phyloP scores from a whole-genome alignment of 2,113 vertebrate genomes.

The Axis porcinus region DNA sequence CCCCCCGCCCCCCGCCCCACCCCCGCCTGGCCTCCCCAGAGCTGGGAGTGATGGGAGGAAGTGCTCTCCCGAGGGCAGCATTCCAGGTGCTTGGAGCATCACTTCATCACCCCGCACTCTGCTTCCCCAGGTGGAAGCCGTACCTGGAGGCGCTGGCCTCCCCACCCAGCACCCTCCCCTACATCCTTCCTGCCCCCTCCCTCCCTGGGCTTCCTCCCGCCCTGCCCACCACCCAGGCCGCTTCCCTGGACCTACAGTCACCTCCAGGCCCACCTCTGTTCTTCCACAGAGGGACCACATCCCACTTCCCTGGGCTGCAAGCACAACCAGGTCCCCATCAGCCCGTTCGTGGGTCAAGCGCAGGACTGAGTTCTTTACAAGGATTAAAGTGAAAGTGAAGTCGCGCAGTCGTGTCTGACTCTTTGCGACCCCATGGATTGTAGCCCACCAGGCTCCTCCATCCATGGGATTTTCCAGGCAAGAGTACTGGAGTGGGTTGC shows the following conservation, averaged over 20 bases:
- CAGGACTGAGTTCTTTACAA: background rate
- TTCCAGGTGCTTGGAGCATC: background rate
- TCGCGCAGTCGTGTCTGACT: fast-evolving
- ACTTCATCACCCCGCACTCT: fast-evolving
- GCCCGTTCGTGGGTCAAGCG: fast-evolving
- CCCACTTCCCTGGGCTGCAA: fast-evolving
- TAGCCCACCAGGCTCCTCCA: background rate
- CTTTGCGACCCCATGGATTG: background rate
- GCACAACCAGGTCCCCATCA: background rate
- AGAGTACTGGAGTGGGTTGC: background rate
- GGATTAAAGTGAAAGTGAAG: background rate
- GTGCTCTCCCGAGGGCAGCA: background rate
- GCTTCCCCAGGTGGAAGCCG: background rate
- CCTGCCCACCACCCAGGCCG: fast-evolving
- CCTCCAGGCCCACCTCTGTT: fast-evolving
- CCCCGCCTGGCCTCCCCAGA: background rate
- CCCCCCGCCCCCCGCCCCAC: fast-evolving
- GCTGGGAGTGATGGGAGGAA: background rate
- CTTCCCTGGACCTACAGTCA: background rate
- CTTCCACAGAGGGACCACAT: background rate
- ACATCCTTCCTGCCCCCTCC: fast-evolving
- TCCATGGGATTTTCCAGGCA: background rate
- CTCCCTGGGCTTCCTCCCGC: fast-evolving
- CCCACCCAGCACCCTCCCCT: fast-evolving
- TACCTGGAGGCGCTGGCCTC: background rate